Evolutionary conservation across 2,797 vertebrate species (phyloP).

Genomic region (Spinus pinus): DNA sequence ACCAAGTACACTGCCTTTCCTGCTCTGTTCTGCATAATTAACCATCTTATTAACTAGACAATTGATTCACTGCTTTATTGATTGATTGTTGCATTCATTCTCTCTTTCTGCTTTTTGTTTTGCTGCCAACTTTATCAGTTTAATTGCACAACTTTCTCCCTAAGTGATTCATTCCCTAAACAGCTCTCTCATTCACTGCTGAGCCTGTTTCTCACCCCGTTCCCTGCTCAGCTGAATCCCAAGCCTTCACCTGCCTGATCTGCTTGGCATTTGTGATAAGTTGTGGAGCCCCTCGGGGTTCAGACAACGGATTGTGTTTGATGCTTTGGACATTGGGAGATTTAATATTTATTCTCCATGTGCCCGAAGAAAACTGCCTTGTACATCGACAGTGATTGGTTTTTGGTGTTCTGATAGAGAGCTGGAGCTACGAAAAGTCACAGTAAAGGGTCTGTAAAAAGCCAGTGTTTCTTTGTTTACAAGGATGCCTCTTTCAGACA

Average conservation of each 20-base stretch:
- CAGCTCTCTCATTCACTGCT: neutral
- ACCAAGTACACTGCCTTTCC: neutral
- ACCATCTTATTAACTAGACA: slow-evolving; percentile 48
- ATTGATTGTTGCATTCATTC: slow-evolving; percentile 28
- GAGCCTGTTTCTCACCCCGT: neutral
- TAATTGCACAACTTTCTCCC: slow-evolving; percentile 51
- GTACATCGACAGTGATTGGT: accelerated
- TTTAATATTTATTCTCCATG: neutral
- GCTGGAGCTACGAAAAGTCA: neutral
- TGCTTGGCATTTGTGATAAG: neutral
- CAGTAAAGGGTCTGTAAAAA: neutral
- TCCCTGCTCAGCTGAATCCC: slow-evolving; percentile 2
- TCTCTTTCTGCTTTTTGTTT: slow-evolving; percentile 39
- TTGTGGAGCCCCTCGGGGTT: neutral
- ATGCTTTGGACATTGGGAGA: neutral
- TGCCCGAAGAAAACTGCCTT: neutral
- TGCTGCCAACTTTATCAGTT: slow-evolving; percentile 47
- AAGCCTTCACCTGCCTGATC: slow-evolving; percentile 19
- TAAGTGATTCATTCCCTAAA: slow-evolving; percentile 47
- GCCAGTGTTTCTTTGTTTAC: neutral
- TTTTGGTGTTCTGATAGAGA: neutral
- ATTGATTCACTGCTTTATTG: slow-evolving; percentile 50
- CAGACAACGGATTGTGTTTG: accelerated
- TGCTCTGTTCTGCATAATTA: slow-evolving; percentile 44
- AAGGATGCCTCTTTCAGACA: neutral